A percentile compares a stretch with the other conserved stretches of the same genome.
These are phyloP conservation scores for Glaucidium brasilianum DNA, from an alignment of 2,113 vertebrate genomes.

Conservation along the genomic window DNA sequence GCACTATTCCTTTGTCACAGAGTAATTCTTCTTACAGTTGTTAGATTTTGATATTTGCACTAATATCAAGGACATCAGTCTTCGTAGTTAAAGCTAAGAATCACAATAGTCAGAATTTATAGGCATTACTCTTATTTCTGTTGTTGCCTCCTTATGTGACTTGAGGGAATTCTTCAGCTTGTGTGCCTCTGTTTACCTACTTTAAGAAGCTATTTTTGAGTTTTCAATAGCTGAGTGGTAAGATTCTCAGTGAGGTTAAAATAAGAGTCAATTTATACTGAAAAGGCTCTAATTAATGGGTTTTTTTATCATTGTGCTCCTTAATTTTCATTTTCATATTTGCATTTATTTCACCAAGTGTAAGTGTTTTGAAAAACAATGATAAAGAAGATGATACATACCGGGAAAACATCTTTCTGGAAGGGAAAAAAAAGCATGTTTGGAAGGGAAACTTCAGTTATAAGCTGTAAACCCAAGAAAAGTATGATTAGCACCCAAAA, in stretches of 20 bases:
- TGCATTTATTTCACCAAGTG: neutral
- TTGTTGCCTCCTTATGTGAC: slow-evolving; percentile 1
- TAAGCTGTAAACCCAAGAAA: neutral
- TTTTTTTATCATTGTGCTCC: neutral
- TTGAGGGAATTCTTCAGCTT: neutral
- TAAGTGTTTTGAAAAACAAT: neutral
- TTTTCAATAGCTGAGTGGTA: neutral
- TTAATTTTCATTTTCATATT: neutral
- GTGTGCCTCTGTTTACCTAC: neutral
- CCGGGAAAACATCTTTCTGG: neutral
- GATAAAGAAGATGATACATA: neutral
- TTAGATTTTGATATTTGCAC: slow-evolving; percentile 30
- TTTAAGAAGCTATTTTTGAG: neutral
- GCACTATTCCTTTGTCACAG: neutral
- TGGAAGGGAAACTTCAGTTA: neutral
- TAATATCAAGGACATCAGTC: slow-evolving; percentile 49
- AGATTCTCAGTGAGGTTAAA: neutral
- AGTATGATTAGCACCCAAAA: neutral
- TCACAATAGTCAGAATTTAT: slow-evolving; percentile 30
- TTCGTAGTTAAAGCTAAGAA: slow-evolving; percentile 25
- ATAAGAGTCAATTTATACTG: neutral
- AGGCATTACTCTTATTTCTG: neutral
- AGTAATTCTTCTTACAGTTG: slow-evolving; percentile 29
- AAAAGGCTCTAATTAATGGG: neutral
- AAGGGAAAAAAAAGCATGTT: neutral